Conservation (phyloP, 1,140 invertebrate genomes). For the Holotrichia oblita region DNA sequence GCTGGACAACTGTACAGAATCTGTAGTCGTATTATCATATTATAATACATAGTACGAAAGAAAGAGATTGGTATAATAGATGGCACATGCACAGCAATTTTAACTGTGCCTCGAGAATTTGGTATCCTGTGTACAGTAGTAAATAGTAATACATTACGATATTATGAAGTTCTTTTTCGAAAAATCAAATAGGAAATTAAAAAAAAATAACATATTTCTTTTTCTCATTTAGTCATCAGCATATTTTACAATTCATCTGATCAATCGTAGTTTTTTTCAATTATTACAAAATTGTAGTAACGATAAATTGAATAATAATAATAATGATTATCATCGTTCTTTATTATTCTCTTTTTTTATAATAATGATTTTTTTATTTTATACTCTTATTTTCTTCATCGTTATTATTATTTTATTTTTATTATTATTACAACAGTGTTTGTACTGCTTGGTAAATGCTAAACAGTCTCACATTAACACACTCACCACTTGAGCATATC, state of each 20-base stretch:
- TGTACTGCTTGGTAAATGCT: conserved; percentile 47
- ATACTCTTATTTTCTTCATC: background rate
- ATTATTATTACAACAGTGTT: conserved; percentile 37
- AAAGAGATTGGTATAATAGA: conserved; percentile 46
- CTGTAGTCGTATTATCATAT: conserved; percentile 38
- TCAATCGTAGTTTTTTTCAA: conserved; percentile 2
- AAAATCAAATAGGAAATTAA: background rate
- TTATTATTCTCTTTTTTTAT: conserved; percentile 3
- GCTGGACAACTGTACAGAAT: conserved; percentile 31
- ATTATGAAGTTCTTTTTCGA: background rate
- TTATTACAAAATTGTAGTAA: conserved; percentile 18
- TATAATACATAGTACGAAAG: background rate
- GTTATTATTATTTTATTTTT: conserved; percentile 19
- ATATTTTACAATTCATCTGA: background rate
- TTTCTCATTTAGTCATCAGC: conserved; percentile 21
- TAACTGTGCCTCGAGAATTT: conserved; percentile 12
- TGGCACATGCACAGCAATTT: conserved; percentile 39
- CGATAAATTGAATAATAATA: conserved; percentile 13
- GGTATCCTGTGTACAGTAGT: conserved; percentile 21
- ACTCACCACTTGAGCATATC: conserved; percentile 43
- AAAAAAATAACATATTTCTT: conserved; percentile 14
- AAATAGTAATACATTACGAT: conserved; percentile 5
- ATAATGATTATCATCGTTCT: conserved; percentile 12
- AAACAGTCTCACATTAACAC: conserved; percentile 38
- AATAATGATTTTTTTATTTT: background rate